These are phyloP conservation scores for Onchidella celtica DNA, from an alignment of 2,888 invertebrate species.

Conservation along the genomic window DNA sequence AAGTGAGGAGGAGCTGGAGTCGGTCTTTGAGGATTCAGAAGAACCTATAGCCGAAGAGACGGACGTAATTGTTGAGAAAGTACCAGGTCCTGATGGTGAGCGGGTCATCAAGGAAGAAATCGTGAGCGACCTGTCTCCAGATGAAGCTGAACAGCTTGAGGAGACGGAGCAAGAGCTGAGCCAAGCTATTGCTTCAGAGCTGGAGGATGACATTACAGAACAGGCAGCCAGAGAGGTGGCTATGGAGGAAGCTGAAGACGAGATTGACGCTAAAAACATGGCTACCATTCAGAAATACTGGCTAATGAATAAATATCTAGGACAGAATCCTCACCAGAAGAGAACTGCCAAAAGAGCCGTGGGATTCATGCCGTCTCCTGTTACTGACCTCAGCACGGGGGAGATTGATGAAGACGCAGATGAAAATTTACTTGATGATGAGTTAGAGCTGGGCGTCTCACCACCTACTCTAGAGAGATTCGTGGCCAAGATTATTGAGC, in stretches of 20 bases:
- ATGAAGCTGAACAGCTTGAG: not conserved
- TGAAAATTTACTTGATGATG: not conserved
- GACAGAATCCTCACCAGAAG: not conserved
- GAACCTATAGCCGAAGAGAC: conserved; percentile 30
- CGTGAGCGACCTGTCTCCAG: not conserved
- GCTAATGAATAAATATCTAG: not conserved
- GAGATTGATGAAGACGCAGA: conserved; percentile 24
- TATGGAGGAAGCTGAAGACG: not conserved
- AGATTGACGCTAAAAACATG: conserved; percentile 2
- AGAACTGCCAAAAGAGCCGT: conserved; percentile 9
- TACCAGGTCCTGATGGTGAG: not conserved
- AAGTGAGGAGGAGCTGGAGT: conserved; percentile 28
- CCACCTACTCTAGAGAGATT: not conserved
- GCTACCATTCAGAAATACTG: not conserved
- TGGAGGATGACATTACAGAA: not conserved
- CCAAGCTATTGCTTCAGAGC: not conserved
- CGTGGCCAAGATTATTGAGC: conserved; percentile 22
- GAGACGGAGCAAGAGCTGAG: not conserved
- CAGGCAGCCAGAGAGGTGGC: not conserved
- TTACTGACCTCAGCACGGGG: not conserved
- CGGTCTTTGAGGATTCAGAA: not conserved
- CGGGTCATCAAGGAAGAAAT: not conserved
- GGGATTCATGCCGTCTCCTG: not conserved
- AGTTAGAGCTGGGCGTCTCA: not conserved
- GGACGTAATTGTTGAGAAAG: not conserved